These are phyloP conservation scores for Scaptomyza tumidula DNA, from an alignment of 2,888 invertebrate genomes.

Conservation along the genomic window DNA sequence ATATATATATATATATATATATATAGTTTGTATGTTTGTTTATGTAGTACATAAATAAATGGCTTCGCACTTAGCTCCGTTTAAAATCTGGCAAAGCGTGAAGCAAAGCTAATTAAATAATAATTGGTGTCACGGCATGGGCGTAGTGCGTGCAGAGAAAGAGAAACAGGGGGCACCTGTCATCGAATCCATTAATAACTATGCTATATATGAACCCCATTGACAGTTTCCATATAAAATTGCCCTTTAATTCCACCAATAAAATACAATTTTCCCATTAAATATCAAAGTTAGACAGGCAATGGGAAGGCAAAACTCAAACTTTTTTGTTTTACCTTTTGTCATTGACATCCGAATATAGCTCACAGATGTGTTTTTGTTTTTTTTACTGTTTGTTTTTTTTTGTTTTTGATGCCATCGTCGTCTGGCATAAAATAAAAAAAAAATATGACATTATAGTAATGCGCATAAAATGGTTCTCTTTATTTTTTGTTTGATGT, in stretches of 20 bases:
- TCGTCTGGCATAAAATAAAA: conserved; percentile 28
- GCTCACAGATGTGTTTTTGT: conserved; percentile 19
- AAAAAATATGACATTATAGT: conserved; percentile 58
- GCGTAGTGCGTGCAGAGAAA: conserved; percentile 9
- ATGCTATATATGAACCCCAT: conserved; percentile 45
- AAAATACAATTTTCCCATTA: conserved; percentile 57
- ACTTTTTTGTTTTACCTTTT: conserved; percentile 29
- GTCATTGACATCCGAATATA: conserved; percentile 37
- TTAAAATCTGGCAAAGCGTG: conserved; percentile 44
- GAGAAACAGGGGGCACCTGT: background rate
- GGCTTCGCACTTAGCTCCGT: conserved; percentile 26
- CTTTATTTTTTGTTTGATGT: conserved; percentile 8
- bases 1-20: conserved; percentile 22
- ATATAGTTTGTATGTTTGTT: conserved; percentile 7
- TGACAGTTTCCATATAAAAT: conserved; percentile 51
- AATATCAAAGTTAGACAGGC: conserved; percentile 49
- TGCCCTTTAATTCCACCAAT: conserved; percentile 44
- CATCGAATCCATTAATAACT: conserved; percentile 39
- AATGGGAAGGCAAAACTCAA: conserved; percentile 18
- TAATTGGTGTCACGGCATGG: conserved; percentile 48
- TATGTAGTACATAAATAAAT: conserved; percentile 15
- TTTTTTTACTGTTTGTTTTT: conserved; percentile 15
- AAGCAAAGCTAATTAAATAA: conserved; percentile 73
- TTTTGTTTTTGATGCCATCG: background rate
- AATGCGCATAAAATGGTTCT: conserved; percentile 32